Base-by-base conservation (phyloP, 2,113 vertebrate species). In the Perca schrenkii region DNA sequence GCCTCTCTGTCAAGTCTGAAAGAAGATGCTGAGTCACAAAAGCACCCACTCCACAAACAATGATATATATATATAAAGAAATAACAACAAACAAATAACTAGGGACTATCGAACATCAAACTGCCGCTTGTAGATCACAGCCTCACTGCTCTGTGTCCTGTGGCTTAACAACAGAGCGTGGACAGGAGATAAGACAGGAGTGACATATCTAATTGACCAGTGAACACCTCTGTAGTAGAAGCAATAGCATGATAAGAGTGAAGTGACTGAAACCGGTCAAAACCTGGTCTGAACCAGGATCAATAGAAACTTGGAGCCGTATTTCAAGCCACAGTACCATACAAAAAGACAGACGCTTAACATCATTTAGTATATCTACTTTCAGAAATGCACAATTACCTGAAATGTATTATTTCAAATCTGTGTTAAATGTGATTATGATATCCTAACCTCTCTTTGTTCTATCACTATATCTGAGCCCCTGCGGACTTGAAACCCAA, bases 61-160 rank as follows among this genome's bases (percentile, higher is more conserved):
- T 13, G 15, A 57, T 22, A 7, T 21, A 25, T 25, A 25, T 25
- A 25, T 25, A 25, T 25, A 25, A 1, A 25, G 1, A 25, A 25
- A 66, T 1, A 66, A 61, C 46, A 68, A 31, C 31, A 31, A 57
- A 58, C 14, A 66, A 65, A 19, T 0, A 63, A 25, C n/a, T 17
- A 46, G 6, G 13, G 47, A 40, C 8, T 40, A 43, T 54, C 16
- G 47, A 50, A 63, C 52, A n/a, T 56, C 22, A 80, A 74, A 56
- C 16, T 56, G 64, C 15, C 65, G 12, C 63, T 40, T 47, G 64
- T 40, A 34, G 53, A 79, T 15, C 43, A 74, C 53, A 77, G 71
- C 12, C 58, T 31, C 56, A 19, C 60, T 57, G 74, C 62, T 82
- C 50, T 25, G 62, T n/a, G 66, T 64, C 50, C 10, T 72, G 83